Conservation (phyloP, 2,113 vertebrate species). For the Lophotis ruficrista region DNA sequence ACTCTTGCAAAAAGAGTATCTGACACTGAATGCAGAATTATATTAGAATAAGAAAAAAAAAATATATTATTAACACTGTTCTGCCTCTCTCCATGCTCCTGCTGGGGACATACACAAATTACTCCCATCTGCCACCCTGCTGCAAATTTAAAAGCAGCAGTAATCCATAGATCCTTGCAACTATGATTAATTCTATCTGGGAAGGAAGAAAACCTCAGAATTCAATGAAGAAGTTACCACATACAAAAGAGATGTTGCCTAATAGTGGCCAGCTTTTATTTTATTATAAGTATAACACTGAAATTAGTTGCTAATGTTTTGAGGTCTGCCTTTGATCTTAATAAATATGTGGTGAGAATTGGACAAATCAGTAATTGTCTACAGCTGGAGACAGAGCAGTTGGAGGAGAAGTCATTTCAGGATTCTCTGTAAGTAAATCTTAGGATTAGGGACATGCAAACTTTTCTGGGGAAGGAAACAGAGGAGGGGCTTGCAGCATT, state of each 20-base stretch:
- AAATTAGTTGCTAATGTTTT: conserved; percentile 62
- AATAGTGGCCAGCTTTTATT: conserved; percentile 1
- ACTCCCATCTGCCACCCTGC: conserved; percentile 31
- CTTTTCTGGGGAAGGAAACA: neutral
- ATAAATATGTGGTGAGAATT: conserved; percentile 49
- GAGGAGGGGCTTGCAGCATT: neutral
- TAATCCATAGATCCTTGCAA: conserved; percentile 41
- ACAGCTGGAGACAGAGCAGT: conserved; percentile 43
- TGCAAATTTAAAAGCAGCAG: conserved; percentile 34
- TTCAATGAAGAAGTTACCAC: conserved; percentile 55
- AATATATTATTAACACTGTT: neutral
- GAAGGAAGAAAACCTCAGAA: conserved; percentile 45
- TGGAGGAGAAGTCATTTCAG: conserved; percentile 44
- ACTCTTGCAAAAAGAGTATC: neutral
- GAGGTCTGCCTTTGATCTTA: conserved; percentile 59
- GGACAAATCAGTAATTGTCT: conserved; percentile 50
- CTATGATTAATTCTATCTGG: conserved; percentile 58
- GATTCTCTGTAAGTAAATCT: conserved; percentile 43
- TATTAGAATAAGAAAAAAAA: neutral
- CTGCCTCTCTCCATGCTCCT: neutral
- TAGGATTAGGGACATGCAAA: conserved; percentile 22
- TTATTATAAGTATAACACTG: conserved; percentile 60
- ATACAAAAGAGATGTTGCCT: conserved; percentile 57
- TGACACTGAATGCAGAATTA: neutral
- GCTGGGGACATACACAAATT: neutral